Base-by-base conservation (phyloP, 2,113 vertebrate genomes). In the Caranx ignobilis region DNA sequence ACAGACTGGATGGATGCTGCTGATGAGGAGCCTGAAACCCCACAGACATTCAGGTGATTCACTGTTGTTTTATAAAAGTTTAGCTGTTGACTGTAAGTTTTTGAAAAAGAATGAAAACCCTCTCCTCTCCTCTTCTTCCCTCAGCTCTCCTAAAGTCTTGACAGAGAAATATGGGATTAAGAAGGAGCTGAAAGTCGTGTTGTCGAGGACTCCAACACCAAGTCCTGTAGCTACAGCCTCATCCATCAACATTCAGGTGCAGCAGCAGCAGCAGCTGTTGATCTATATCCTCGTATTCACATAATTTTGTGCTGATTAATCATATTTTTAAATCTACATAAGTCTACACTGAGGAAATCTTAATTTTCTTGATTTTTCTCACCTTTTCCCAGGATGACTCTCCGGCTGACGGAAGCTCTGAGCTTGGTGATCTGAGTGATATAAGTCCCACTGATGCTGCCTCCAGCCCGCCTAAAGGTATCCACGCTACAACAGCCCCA, bases 401-500 rank as follows among this genome's bases (percentile, higher is more conserved):
- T 5, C 16, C 45, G 43, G n/a, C 55, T 18, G 68, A 66, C 9
- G 55, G 41, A 1, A 61, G 8, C 41, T 81, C 82, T 11, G 81
- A 82, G 11, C 64, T 77, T 0, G 31, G 75, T 61, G 90, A 94
- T 39, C 57, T 87, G 21, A 87, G 85, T 71, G 86, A 93, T 3
- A 67, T 75, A 21, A 81, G 48, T n/a, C 50, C 89, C 2, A 21
- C 43, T 34, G 52, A 21, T 41, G 18, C 76, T 26, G 70, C 82
- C 71, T 55, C 70, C 75, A 85, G 66, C 57, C 64, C 82, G 15
- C 68, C 84, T 19, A 87, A 90, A 83, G 91, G 93, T 93, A 77
- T 4, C 35, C 5, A 34, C 34, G 34, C 8, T 43, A 6, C 26
- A 54, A 11, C 6, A 59, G 19, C 11, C 15, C 5, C 6, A 35